These are phyloP conservation scores for Perca flavescens DNA, from an alignment of 2,113 vertebrate species.

Conservation along the genomic window DNA sequence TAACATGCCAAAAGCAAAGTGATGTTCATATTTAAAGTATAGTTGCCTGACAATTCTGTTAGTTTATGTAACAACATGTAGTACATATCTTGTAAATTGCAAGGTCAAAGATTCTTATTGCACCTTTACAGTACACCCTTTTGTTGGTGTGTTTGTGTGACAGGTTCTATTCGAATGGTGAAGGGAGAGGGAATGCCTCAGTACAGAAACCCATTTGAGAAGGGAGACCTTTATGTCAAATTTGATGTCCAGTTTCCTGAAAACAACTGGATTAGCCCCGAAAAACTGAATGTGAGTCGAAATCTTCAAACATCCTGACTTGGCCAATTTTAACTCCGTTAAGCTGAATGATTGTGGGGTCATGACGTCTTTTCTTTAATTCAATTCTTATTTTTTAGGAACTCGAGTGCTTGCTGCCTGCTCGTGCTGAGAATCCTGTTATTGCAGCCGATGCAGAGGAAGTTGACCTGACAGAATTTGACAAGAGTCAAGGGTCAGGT, in stretches of 20 bases:
- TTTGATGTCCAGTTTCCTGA: conserved; percentile 98
- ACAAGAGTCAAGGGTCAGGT: conserved; percentile 91
- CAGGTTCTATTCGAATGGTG: conserved; percentile 93
- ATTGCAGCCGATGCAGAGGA: conserved; percentile 94
- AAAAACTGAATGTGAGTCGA: conserved; percentile 94
- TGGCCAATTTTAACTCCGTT: background rate
- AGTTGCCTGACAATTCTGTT: background rate
- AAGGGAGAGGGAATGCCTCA: conserved; percentile 98
- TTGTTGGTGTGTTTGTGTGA: conserved; percentile 9
- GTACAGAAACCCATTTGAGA: conserved; percentile 98
- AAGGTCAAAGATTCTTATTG: background rate
- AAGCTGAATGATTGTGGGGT: background rate
- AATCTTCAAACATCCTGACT: background rate
- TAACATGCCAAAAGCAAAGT: background rate
- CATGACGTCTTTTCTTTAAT: background rate
- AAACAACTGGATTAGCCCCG: conserved; percentile 98
- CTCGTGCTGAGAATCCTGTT: conserved; percentile 91
- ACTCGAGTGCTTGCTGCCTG: conserved; percentile 96
- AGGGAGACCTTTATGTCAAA: conserved; percentile 97
- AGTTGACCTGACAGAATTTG: conserved; percentile 96
- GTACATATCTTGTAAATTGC: background rate
- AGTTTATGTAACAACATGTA: background rate
- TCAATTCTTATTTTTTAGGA: conserved; percentile 82
- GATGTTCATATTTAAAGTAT: background rate
- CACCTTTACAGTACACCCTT: conserved; percentile 6